These are phyloP conservation scores for Yponomeuta malinellus DNA, from an alignment of 2,888 invertebrate genomes.

Conservation along the genomic window DNA sequence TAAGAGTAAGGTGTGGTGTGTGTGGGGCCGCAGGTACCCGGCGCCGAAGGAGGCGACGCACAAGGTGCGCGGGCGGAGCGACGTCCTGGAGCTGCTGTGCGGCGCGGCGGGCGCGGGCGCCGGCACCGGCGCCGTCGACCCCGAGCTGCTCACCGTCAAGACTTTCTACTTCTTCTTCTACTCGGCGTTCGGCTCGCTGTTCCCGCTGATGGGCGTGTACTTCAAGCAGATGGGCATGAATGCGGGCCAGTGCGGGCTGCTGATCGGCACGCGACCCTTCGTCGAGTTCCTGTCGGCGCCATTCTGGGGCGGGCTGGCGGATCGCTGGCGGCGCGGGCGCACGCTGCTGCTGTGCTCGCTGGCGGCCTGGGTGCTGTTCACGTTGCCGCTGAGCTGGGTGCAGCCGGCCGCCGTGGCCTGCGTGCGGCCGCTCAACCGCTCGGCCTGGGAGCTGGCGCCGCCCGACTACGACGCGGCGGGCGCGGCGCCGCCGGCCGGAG, in stretches of 20 bases:
- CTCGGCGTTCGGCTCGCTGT: constrained; percentile 98
- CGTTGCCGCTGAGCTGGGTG: constrained; percentile 95
- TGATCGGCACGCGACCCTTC: constrained; percentile 97
- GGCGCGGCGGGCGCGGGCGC: constrained; percentile 46
- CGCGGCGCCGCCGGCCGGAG: constrained; percentile 25
- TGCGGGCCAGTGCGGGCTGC: constrained; percentile 93
- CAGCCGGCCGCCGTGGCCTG: constrained; percentile 96
- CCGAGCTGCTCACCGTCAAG: constrained; percentile 95
- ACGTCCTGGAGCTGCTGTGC: constrained; percentile 87
- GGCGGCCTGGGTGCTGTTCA: constrained; percentile 97
- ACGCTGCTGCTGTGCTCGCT: constrained; percentile 91
- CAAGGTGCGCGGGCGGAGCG: constrained; percentile 91
- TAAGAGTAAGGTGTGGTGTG: too few species aligned
- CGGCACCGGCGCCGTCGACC: constrained; percentile 83
- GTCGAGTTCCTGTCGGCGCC: constrained; percentile 98
- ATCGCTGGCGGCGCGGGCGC: constrained; percentile 91
- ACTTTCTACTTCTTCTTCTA: constrained; percentile 99
- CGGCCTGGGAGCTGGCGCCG: constrained; percentile 77
- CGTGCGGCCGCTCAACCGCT: constrained; percentile 73
- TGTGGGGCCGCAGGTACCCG: constrained; percentile 77
- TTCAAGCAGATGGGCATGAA: constrained; percentile 99
- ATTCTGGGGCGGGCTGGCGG: constrained; percentile 97
- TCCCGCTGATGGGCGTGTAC: constrained; percentile 98
- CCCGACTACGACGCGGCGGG: constrained; percentile 69
- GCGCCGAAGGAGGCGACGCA: constrained; percentile 92